Evolutionary conservation across 2,888 invertebrate genomes (phyloP).

Genomic region (Apodemia duryi): DNA sequence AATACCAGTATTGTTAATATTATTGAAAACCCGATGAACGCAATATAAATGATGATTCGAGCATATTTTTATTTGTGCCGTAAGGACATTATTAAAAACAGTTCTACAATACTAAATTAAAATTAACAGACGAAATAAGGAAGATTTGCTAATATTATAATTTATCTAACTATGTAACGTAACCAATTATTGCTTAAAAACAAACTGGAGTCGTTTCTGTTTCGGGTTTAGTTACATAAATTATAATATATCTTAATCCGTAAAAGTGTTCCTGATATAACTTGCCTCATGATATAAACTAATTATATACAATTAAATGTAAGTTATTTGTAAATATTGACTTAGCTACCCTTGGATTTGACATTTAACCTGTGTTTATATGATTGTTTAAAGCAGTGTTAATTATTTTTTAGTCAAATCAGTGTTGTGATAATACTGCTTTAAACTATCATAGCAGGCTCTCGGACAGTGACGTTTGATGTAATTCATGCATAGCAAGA

Average conservation of each 20-base stretch:
- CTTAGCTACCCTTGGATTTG: too few relatives aligned
- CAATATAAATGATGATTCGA: constrained; percentile 28
- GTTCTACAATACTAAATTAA: too few relatives aligned
- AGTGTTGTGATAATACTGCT: not conserved
- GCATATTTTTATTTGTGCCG: too few relatives aligned
- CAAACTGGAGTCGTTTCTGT: not conserved
- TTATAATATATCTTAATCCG: not conserved
- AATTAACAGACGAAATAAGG: not conserved
- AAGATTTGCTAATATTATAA: not conserved
- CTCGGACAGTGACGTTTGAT: not conserved
- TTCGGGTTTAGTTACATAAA: not conserved
- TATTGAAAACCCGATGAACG: constrained; percentile 64
- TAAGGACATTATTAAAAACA: too few relatives aligned
- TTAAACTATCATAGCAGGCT: not conserved
- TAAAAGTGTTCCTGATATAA: not conserved
- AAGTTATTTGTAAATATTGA: not conserved
- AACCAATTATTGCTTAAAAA: not conserved
- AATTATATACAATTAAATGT: not conserved
- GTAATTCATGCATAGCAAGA: constrained; percentile 27
- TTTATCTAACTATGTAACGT: not conserved
- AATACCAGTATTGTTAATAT: constrained; percentile 40
- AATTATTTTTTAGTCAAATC: not conserved
- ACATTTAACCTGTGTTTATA: too few relatives aligned
- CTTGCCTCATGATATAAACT: not conserved
- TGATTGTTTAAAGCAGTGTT: not conserved